phyloP scores from a whole-genome alignment of 2,888 invertebrate genomes.

The Drosophila ustulata region DNA sequence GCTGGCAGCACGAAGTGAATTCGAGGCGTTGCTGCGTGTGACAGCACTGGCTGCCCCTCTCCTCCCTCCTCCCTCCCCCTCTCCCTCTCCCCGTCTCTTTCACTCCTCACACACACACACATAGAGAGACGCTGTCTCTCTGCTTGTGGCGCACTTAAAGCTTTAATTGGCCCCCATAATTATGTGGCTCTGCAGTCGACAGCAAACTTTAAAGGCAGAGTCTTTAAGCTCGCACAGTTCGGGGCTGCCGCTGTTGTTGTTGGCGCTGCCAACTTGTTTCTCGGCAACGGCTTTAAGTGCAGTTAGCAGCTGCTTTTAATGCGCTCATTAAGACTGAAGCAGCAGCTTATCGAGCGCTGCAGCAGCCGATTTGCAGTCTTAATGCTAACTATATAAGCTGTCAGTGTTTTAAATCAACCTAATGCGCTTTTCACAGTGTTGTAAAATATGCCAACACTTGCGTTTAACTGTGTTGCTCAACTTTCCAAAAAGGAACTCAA shows the following conservation, averaged over 20 bases:
- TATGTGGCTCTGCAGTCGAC: constrained; percentile 41
- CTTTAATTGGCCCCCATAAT: constrained; percentile 58
- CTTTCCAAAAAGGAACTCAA: too few relatives aligned
- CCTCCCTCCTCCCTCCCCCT: neutral
- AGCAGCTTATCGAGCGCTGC: neutral
- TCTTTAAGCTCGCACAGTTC: constrained; percentile 17
- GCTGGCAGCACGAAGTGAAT: constrained; percentile 28
- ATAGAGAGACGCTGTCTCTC: neutral
- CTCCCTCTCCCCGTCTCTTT: too few relatives aligned
- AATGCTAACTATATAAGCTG: neutral
- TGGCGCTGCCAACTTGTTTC: constrained; percentile 22
- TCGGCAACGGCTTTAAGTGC: constrained; percentile 1
- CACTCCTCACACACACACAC: too few relatives aligned
- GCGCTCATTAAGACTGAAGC: neutral
- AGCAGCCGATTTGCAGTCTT: neutral
- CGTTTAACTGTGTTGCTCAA: too few relatives aligned
- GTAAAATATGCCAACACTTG: neutral
- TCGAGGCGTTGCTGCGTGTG: constrained; percentile 75
- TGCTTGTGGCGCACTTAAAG: constrained; percentile 46
- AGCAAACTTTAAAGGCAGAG: constrained; percentile 34
- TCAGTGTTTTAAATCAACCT: constrained; percentile 6
- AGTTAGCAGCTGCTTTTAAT: constrained; percentile 8
- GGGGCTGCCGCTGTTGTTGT: neutral
- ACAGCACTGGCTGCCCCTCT: constrained; percentile 41
- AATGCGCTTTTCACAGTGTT: neutral